Conservation (phyloP, 2,113 vertebrate species). For the Madoqua kirkii region DNA sequence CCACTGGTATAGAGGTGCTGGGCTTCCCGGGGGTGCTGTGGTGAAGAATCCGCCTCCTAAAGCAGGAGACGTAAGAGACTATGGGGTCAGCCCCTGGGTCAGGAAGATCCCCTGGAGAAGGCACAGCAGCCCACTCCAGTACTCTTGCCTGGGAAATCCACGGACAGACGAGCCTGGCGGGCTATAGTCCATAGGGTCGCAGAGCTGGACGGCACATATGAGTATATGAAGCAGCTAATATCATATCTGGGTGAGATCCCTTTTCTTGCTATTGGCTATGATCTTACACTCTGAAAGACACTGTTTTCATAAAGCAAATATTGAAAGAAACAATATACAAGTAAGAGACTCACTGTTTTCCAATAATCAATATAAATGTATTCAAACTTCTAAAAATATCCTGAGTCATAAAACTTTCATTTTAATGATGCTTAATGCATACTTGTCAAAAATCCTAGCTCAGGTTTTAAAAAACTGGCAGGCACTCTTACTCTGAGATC, state of each 20-base stretch:
- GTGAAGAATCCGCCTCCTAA: not conserved
- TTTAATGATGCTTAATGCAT: not conserved
- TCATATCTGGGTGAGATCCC: not conserved
- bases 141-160: not conserved
- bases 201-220: not conserved
- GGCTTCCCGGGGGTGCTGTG: too few relatives aligned
- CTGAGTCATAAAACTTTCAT: slow-evolving; percentile 15
- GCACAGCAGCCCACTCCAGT: not conserved
- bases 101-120: not conserved
- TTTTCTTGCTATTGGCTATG: not conserved
- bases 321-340: not conserved
- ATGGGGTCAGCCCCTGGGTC: not conserved
- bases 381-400: not conserved
- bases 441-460: not conserved
- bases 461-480: not conserved
- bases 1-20: fast-evolving
- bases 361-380: not conserved
- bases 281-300: not conserved
- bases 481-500: not conserved
- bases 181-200: not conserved
- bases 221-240: not conserved
- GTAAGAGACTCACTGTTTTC: not conserved
- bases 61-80: not conserved
- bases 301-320: slow-evolving; percentile 6
- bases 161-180: not conserved